Evolutionary conservation across 2,797 vertebrate species (phyloP).

Genomic region (Lacerta agilis): DNA sequence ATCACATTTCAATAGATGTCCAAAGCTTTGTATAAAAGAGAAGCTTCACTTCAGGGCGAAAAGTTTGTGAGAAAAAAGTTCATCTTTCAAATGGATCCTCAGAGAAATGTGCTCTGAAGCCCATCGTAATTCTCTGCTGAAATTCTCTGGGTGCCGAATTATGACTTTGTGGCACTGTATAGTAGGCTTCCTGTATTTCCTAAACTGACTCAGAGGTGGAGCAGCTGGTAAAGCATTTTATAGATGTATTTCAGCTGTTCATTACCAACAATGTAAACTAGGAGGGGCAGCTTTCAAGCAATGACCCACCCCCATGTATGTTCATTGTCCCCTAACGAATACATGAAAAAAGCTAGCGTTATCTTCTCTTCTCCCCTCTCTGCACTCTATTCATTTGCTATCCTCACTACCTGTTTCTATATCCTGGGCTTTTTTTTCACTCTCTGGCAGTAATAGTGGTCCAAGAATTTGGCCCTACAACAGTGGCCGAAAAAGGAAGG

Average conservation of each 20-base stretch:
- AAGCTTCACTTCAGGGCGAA: background rate
- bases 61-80: background rate
- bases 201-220: background rate
- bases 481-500: too few species aligned
- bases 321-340: background rate
- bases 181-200: background rate
- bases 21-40: background rate
- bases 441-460: background rate
- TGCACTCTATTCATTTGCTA: background rate
- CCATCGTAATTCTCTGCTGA: too few species aligned
- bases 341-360: background rate
- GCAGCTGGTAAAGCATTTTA: background rate
- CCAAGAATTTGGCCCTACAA: background rate
- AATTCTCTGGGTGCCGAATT: background rate
- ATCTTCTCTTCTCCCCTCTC: background rate
- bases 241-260: background rate
- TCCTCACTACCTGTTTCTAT: background rate
- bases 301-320: background rate
- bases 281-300: background rate
- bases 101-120: background rate
- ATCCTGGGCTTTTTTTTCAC: background rate
- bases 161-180: background rate
- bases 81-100: background rate
- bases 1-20: background rate
- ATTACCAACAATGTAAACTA: background rate